phyloP scores from a whole-genome alignment of 64 coral and sea anemone genomes.

The Montipora cactus region DNA sequence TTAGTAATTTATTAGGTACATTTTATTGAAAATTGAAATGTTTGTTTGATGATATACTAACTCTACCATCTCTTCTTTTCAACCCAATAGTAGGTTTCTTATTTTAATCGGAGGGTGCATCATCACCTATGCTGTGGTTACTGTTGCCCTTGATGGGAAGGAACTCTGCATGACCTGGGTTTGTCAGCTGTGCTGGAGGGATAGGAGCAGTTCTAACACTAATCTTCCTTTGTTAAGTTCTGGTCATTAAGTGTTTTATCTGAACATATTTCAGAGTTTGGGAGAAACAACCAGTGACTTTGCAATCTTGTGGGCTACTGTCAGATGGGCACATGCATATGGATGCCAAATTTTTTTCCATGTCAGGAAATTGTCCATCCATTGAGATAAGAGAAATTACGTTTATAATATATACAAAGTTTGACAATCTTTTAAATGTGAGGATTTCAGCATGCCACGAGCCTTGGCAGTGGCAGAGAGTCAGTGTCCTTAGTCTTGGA shows the following conservation, averaged over 20 bases:
- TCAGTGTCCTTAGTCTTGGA: background rate
- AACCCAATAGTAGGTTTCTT: constrained; percentile 47
- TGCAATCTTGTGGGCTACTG: constrained; percentile 60
- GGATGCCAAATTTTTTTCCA: background rate
- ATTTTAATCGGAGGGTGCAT: constrained; percentile 53
- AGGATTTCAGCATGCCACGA: background rate
- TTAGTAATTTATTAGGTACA: background rate
- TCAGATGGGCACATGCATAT: constrained; percentile 52
- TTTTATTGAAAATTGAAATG: background rate
- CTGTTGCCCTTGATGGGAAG: constrained; percentile 50
- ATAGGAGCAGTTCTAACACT: constrained; percentile 35
- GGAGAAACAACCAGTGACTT: background rate
- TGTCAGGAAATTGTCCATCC: constrained; percentile 2
- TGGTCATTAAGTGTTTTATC: background rate
- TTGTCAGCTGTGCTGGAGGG: constrained; percentile 61
- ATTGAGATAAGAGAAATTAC: background rate
- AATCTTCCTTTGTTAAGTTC: background rate
- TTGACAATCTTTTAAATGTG: too few species aligned
- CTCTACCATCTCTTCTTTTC: constrained; percentile 38
- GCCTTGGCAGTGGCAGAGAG: background rate
- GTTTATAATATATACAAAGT: too few species aligned
- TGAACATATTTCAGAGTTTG: background rate
- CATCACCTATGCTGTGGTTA: constrained; percentile 56
- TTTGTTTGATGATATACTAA: background rate
- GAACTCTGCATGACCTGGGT: constrained; percentile 60